Evolutionary conservation across 1,140 invertebrate genomes (phyloP).

Genomic region (Tetragonula clypearis): DNA sequence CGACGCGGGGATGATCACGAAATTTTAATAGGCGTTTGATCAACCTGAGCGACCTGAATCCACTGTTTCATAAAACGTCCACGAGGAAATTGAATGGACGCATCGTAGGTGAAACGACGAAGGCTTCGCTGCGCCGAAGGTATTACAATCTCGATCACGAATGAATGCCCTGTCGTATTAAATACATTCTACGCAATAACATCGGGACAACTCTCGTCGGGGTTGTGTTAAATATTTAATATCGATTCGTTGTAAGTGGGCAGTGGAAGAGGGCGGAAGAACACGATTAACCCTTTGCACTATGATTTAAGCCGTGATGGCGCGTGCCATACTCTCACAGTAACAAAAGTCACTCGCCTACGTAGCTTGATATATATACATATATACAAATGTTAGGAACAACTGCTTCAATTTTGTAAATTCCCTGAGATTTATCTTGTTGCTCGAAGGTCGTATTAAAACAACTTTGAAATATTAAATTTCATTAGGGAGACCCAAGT

Average conservation of each 20-base stretch:
- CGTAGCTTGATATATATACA: too few relatives aligned
- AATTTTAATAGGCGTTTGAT: constrained; percentile 23
- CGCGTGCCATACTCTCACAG: too few relatives aligned
- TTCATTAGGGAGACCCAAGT: too few relatives aligned
- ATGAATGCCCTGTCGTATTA: background rate
- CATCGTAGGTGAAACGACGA: background rate
- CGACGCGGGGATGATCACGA: constrained; percentile 6
- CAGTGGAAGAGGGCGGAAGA: too few relatives aligned
- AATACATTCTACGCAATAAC: background rate
- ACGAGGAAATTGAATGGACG: background rate
- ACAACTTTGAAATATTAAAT: too few relatives aligned
- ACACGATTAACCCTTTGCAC: too few relatives aligned
- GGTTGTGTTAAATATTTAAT: background rate
- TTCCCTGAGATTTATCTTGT: too few relatives aligned
- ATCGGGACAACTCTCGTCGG: background rate
- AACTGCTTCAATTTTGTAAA: too few relatives aligned
- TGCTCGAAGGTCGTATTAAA: too few relatives aligned
- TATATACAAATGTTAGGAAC: too few relatives aligned
- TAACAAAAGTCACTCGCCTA: too few relatives aligned
- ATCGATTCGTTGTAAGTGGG: background rate
- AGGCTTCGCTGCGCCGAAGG: background rate
- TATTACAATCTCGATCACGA: background rate
- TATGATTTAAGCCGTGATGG: too few relatives aligned
- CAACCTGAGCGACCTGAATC: constrained; percentile 1
- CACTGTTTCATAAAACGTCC: background rate